phyloP scores from a whole-genome alignment of 2,113 vertebrate species.

The Sapajus apella region DNA sequence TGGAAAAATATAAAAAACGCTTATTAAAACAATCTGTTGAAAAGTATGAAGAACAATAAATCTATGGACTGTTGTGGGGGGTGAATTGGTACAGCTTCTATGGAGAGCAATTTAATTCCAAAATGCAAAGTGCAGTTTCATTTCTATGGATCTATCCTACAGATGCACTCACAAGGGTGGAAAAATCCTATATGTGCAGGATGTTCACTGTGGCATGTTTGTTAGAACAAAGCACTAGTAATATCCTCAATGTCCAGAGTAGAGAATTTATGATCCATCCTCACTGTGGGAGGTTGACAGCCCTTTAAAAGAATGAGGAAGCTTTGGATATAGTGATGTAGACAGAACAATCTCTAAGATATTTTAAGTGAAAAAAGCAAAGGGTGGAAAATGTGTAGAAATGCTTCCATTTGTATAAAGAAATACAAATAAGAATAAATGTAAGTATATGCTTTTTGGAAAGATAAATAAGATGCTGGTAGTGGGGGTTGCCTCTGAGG shows the following conservation, averaged over 20 bases:
- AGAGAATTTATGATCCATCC: not conserved
- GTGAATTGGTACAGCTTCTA: not conserved
- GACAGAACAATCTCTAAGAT: not conserved
- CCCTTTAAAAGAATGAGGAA: constrained; percentile 19
- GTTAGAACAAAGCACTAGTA: constrained; percentile 36
- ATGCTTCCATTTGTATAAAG: not conserved
- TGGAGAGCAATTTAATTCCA: constrained; percentile 48
- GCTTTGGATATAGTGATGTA: not conserved
- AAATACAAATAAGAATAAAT: not conserved
- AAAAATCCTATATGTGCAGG: not conserved
- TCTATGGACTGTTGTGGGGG: not conserved
- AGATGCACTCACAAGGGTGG: not conserved
- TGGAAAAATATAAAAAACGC: constrained; percentile 12
- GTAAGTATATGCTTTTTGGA: not conserved
- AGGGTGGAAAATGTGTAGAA: not conserved
- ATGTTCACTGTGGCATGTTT: not conserved
- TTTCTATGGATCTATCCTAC: constrained; percentile 27
- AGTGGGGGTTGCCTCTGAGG: not conserved
- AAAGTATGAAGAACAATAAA: not conserved
- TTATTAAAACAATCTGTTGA: constrained; percentile 15
- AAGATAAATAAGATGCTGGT: not conserved
- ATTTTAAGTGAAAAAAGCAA: constrained; percentile 25
- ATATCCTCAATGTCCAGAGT: not conserved
- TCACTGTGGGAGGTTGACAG: not conserved
- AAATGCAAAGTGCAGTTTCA: constrained; percentile 51